A percentile compares a stretch with the other conserved stretches of the same genome.
Evolutionary conservation across 1,140 invertebrate genomes (phyloP).

Genomic region (Bombus ignitus): DNA sequence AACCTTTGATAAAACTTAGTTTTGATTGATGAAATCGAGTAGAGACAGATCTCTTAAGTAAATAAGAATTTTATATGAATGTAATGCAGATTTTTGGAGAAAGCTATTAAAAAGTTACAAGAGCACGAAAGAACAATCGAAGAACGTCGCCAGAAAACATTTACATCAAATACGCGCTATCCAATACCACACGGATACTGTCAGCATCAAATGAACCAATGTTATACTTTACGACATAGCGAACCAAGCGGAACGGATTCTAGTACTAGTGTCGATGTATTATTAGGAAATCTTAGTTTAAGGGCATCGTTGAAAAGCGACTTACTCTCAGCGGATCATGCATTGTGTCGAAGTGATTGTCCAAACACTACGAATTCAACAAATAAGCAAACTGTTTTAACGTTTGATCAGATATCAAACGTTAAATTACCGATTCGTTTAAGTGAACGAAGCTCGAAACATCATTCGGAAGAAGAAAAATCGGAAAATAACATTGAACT

Average conservation of each 20-base stretch:
- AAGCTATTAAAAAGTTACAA: conserved; percentile 63
- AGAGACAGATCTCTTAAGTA: background rate
- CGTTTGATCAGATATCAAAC: background rate
- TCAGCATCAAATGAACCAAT: conserved; percentile 55
- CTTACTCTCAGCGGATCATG: conserved; percentile 70
- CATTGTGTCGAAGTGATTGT: conserved; percentile 65
- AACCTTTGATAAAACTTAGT: background rate
- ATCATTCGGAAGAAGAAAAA: background rate
- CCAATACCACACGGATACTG: conserved; percentile 57
- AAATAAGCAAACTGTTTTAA: background rate
- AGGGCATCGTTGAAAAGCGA: conserved; percentile 75
- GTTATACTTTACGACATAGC: conserved; percentile 67
- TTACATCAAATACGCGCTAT: conserved; percentile 63
- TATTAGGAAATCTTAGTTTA: conserved; percentile 76
- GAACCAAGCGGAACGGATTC: conserved; percentile 75
- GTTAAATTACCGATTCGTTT: background rate
- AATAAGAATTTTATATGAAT: conserved; percentile 1
- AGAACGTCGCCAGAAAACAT: conserved; percentile 39
- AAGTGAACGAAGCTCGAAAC: background rate
- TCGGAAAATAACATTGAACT: background rate
- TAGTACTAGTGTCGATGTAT: conserved; percentile 74
- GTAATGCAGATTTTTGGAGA: conserved; percentile 57
- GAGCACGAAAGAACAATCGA: conserved; percentile 54
- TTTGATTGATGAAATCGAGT: background rate
- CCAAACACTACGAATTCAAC: conserved; percentile 44